These are phyloP conservation scores for Akabosia matsudoensis DNA, from an alignment of 1,140 invertebrate species.

Conservation along the genomic window DNA sequence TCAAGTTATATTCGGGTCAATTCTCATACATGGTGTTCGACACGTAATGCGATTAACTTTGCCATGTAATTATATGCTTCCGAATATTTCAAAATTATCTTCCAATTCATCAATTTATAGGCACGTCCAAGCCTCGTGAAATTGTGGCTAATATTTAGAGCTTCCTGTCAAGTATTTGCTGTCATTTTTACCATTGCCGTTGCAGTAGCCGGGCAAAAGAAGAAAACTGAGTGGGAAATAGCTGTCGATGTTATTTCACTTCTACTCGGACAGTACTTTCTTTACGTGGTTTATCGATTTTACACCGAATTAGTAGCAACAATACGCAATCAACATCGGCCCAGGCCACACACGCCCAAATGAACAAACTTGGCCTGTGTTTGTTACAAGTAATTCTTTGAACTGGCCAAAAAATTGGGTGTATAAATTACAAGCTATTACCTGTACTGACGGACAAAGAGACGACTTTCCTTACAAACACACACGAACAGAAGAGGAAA, in stretches of 20 bases:
- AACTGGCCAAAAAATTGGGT: not conserved
- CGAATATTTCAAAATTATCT: not conserved
- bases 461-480: too few relatives aligned
- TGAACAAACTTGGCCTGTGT: not conserved
- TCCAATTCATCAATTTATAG: not conserved
- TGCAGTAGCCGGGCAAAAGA: not conserved
- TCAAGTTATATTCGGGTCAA: not conserved
- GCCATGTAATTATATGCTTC: too few relatives aligned
- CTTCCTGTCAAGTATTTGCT: not conserved
- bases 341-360: not conserved
- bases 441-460: too few relatives aligned
- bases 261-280: not conserved
- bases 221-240: not conserved
- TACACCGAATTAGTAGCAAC: not conserved
- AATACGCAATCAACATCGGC: not conserved
- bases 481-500: too few relatives aligned
- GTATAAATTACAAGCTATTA: not conserved
- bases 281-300: not conserved
- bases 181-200: not conserved
- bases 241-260: not conserved
- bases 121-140: not conserved
- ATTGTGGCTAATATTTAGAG: not conserved
- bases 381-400: not conserved
- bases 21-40: not conserved
- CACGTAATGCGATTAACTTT: too few relatives aligned